Conservation (phyloP, 2,113 vertebrate genomes). For the Myotis brandtii region DNA sequence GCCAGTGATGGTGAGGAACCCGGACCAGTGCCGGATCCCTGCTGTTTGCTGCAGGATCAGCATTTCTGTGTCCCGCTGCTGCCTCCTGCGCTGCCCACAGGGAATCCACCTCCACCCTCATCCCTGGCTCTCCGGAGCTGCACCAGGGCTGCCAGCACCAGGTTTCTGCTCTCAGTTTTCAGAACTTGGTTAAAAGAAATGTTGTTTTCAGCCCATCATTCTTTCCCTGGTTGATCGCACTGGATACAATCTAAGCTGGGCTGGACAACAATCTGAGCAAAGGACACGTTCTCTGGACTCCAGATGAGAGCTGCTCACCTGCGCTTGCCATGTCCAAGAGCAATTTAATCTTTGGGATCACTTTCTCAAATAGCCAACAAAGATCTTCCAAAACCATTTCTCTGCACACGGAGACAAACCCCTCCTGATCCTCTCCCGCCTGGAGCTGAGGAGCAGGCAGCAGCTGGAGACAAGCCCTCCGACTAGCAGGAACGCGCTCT, state of each 20-base stretch:
- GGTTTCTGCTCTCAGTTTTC: not conserved
- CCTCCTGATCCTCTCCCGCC: not conserved
- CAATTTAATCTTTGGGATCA: not conserved
- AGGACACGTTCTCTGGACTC: not conserved
- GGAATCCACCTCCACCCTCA: too few relatives aligned
- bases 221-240: not conserved
- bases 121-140: fast-evolving
- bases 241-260: not conserved
- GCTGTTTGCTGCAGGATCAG: not conserved
- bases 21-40: too few relatives aligned
- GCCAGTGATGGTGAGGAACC: not conserved
- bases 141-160: fast-evolving
- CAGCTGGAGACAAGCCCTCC: not conserved
- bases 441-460: not conserved
- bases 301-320: not conserved
- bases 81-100: fast-evolving
- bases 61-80: not conserved
- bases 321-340: not conserved
- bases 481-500: not conserved
- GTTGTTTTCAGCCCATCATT: not conserved
- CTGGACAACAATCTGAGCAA: not conserved
- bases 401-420: not conserved
- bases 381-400: not conserved
- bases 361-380: not conserved
- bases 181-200: not conserved